Percentiles rank a stretch among this genome's conserved stretches.
Evolutionary conservation across 2,888 invertebrate genomes (phyloP).

Genomic region (Cepaea hortensis): DNA sequence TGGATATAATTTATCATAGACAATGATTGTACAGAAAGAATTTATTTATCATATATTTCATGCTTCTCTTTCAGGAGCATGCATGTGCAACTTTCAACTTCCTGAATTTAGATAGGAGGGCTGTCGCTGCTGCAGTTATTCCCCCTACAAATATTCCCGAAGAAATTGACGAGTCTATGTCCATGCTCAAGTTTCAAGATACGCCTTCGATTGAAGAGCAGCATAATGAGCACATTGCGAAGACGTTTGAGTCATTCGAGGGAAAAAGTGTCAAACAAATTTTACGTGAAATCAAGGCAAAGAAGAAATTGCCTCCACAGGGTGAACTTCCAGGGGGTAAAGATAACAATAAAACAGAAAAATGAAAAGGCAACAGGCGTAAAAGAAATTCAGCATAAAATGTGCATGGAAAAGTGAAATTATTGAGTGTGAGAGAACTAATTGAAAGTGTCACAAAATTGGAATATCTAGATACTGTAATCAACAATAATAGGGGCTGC

Average conservation of each 20-base stretch:
- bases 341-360: background rate
- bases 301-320: background rate
- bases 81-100: constrained; percentile 95
- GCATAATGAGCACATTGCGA: background rate
- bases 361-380: too few relatives aligned
- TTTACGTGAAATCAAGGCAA: background rate
- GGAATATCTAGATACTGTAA: too few relatives aligned
- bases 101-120: constrained; percentile 87
- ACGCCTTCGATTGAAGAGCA: background rate
- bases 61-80: constrained; percentile 79
- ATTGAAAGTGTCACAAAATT: too few relatives aligned
- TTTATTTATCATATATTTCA: background rate
- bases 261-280: background rate
- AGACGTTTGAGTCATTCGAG: background rate
- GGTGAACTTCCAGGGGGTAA: background rate
- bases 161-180: background rate
- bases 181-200: background rate
- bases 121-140: constrained; percentile 80
- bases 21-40: background rate
- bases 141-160: constrained; percentile 75
- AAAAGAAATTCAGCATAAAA: too few relatives aligned
- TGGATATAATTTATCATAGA: too few relatives aligned
- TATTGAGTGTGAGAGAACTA: too few relatives aligned
- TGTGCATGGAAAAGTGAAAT: too few relatives aligned
- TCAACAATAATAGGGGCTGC: too few relatives aligned